phyloP scores from a whole-genome alignment of 2,113 vertebrate genomes.

The Pristiophorus japonicus region DNA sequence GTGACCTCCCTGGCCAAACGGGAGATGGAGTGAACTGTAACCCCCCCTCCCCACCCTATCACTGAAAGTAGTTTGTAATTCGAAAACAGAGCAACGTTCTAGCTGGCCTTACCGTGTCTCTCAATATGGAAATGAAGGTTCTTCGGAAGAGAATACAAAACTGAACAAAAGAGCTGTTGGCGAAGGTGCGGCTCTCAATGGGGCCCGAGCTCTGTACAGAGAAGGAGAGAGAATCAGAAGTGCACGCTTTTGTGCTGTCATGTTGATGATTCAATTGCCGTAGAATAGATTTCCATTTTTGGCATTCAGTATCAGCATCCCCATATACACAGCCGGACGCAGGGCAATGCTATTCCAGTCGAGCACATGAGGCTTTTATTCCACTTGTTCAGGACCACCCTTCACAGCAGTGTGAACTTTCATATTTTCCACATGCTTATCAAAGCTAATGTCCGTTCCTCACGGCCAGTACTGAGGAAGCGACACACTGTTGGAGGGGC shows the following conservation, averaged over 20 bases:
- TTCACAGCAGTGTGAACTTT: neutral
- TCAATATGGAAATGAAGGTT: slow-evolving; percentile 84
- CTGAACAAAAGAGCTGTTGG: slow-evolving; percentile 86
- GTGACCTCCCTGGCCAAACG: neutral
- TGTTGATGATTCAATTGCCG: neutral
- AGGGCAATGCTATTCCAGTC: neutral
- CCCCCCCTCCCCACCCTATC: neutral
- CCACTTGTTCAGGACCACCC: neutral
- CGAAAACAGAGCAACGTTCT: neutral
- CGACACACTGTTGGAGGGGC: neutral
- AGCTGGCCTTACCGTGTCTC: slow-evolving; percentile 76
- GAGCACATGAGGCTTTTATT: neutral
- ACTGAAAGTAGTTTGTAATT: neutral
- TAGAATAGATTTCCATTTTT: neutral
- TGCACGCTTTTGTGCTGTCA: neutral
- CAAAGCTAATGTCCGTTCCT: neutral
- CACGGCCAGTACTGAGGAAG: neutral
- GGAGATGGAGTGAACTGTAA: neutral
- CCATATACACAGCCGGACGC: neutral
- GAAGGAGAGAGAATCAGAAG: fast-evolving
- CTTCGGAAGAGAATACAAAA: slow-evolving; percentile 97
- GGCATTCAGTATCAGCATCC: neutral
- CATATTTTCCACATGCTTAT: neutral
- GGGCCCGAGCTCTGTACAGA: slow-evolving; percentile 69
- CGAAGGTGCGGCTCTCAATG: slow-evolving; percentile 89